phyloP scores from a whole-genome alignment of 2,888 invertebrate genomes.

The Vanessa cardui region DNA sequence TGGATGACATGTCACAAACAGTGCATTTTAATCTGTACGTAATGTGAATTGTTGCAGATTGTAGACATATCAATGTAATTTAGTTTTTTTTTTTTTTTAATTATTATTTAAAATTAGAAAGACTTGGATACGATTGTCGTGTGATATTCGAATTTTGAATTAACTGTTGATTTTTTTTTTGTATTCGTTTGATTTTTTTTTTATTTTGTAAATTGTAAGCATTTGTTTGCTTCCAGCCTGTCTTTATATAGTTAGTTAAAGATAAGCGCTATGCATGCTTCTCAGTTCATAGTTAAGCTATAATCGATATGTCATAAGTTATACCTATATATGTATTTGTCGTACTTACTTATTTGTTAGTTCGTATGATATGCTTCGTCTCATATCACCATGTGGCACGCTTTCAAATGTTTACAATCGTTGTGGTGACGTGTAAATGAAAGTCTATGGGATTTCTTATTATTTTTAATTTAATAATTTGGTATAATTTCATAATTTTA shows the following conservation, averaged over 20 bases:
- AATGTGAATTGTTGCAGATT: constrained; percentile 26
- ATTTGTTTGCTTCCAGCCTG: constrained; percentile 81
- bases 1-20: constrained; percentile 29
- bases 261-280: constrained; percentile 80
- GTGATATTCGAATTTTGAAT: constrained; percentile 59
- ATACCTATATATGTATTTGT: constrained; percentile 74
- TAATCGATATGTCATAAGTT: constrained; percentile 62
- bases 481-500: neutral
- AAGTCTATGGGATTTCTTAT: constrained; percentile 62
- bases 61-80: constrained; percentile 30
- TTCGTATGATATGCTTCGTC: constrained; percentile 66
- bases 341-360: constrained; percentile 80
- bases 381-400: constrained; percentile 73
- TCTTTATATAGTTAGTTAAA: constrained; percentile 57
- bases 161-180: constrained; percentile 49
- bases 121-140: constrained; percentile 45
- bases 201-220: constrained; percentile 82
- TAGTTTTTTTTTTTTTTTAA: constrained; percentile 27
- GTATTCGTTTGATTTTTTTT: constrained; percentile 53
- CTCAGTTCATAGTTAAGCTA: constrained; percentile 80
- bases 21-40: constrained; percentile 19
- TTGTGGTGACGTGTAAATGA: constrained; percentile 63
- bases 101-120: constrained; percentile 25
- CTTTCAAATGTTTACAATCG: constrained; percentile 83
- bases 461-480: neutral